These are phyloP conservation scores for Ylistrum balloti DNA, from an alignment of 1,140 invertebrate species.

Conservation along the genomic window DNA sequence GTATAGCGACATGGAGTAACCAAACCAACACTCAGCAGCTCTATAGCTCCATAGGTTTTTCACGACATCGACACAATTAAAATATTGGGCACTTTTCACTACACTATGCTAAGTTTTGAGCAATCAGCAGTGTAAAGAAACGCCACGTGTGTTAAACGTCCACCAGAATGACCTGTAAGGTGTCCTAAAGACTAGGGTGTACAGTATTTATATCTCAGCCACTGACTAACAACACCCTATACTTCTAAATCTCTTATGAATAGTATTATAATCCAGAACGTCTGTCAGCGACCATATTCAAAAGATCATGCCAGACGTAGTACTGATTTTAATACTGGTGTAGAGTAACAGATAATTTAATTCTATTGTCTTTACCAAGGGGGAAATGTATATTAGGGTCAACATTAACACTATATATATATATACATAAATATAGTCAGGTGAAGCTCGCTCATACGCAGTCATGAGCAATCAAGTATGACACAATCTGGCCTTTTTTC, in stretches of 20 bases:
- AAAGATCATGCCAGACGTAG: neutral
- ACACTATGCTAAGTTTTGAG: neutral
- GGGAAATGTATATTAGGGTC: neutral
- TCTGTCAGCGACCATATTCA: neutral
- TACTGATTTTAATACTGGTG: neutral
- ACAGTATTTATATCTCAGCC: neutral
- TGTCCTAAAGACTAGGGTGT: neutral
- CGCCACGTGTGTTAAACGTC: neutral
- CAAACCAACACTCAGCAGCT: neutral
- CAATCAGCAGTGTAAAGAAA: neutral
- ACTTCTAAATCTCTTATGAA: neutral
- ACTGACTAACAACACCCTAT: neutral
- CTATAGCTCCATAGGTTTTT: neutral
- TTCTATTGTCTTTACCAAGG: conserved; percentile 26
- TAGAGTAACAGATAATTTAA: neutral
- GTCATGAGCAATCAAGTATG: neutral
- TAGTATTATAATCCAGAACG: neutral
- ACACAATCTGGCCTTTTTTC: neutral
- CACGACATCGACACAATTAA: neutral
- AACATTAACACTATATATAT: conserved; percentile 19
- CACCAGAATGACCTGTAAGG: no score
- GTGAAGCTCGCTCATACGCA: conserved; percentile 1
- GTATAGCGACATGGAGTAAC: neutral
- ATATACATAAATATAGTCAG: neutral
- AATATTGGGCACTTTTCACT: conserved; percentile 5